phyloP scores from a whole-genome alignment of 2,113 vertebrate genomes.

The Paralichthys olivaceus region DNA sequence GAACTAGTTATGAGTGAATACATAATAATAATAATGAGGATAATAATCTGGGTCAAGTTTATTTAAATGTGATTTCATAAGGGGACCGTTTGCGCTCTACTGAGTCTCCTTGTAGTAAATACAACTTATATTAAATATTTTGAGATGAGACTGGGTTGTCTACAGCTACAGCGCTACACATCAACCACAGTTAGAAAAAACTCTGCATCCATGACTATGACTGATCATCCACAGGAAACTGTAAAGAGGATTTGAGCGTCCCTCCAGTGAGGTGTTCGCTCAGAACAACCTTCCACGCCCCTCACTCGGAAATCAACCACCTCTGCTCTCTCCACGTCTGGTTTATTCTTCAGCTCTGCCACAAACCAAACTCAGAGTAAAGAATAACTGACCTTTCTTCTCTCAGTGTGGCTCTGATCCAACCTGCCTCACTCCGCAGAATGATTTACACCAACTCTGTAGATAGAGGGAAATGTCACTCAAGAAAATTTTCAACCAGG shows the following conservation, averaged over 20 bases:
- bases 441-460: slow-evolving; percentile 28
- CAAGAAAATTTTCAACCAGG: slow-evolving; percentile 1
- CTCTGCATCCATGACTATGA: no score
- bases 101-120: no score
- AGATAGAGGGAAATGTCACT: neutral
- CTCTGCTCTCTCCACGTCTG: neutral
- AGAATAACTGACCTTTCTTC: neutral
- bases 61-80: no score
- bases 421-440: neutral
- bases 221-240: neutral
- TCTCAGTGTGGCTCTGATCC: neutral
- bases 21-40: no score
- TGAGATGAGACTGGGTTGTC: no score
- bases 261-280: neutral
- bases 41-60: no score
- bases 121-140: no score
- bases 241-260: neutral
- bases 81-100: no score
- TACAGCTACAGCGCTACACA: neutral
- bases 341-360: slow-evolving; percentile 12
- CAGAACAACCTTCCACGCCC: neutral
- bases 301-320: slow-evolving; percentile 3
- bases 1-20: no score
- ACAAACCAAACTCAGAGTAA: neutral
- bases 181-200: neutral